Evolutionary conservation across 1,140 invertebrate genomes (phyloP).

Genomic region (Neuroterus valhalla): DNA sequence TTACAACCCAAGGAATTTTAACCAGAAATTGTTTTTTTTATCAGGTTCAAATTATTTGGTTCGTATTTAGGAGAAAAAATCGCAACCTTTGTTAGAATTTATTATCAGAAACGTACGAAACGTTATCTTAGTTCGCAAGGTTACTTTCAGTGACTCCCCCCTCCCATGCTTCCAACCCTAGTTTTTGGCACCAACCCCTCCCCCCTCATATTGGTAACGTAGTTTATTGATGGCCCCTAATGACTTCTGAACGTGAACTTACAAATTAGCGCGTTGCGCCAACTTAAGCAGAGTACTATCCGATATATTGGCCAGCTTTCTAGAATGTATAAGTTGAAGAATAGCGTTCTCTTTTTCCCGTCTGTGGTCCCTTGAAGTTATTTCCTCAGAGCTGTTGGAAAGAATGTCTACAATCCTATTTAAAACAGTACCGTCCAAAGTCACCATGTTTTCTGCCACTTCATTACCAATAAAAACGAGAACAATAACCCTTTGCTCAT

Average conservation of each 20-base stretch:
- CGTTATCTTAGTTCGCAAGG: no score
- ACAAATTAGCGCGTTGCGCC: slow-evolving; percentile 81
- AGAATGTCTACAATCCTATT: slow-evolving; percentile 76
- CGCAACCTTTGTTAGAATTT: no score
- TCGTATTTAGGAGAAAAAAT: no score
- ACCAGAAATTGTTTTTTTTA: no score
- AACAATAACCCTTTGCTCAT: slow-evolving; percentile 78
- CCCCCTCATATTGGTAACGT: no score
- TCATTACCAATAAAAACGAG: slow-evolving; percentile 74
- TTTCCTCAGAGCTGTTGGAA: slow-evolving; percentile 69
- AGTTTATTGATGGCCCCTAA: background rate
- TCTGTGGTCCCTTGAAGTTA: slow-evolving; percentile 77
- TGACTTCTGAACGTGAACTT: slow-evolving; percentile 57
- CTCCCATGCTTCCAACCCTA: no score
- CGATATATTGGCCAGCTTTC: slow-evolving; percentile 80
- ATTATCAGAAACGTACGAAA: no score
- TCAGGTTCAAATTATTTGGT: no score
- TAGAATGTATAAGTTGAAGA: slow-evolving; percentile 83
- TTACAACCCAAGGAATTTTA: no score
- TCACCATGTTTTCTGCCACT: slow-evolving; percentile 65
- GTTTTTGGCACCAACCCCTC: no score
- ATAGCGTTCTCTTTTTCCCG: slow-evolving; percentile 88
- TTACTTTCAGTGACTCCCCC: no score
- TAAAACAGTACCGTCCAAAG: slow-evolving; percentile 60
- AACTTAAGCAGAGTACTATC: slow-evolving; percentile 76